Evolutionary conservation across 1,140 invertebrate genomes (phyloP).

Genomic region (Apis cerana): DNA sequence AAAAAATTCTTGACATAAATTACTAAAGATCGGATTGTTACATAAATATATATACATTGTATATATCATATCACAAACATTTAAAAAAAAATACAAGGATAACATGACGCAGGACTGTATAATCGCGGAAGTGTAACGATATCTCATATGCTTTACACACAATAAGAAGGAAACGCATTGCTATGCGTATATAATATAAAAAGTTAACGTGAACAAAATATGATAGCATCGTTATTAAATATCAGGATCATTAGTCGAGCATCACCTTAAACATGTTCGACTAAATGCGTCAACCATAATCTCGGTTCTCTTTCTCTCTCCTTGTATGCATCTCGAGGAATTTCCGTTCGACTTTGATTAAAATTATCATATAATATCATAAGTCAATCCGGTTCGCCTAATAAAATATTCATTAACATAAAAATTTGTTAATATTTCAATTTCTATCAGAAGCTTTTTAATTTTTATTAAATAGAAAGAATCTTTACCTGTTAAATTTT

Average conservation of each 20-base stretch:
- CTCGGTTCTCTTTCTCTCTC: slow-evolving; percentile 1
- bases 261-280: slow-evolving; percentile 13
- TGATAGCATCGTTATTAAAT: slow-evolving; percentile 20
- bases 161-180: slow-evolving; percentile 36
- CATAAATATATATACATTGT: not conserved
- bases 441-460: not conserved
- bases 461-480: not conserved
- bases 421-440: not conserved
- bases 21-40: not conserved
- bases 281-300: slow-evolving; percentile 24
- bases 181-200: not conserved
- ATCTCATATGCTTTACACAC: slow-evolving; percentile 9
- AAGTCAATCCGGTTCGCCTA: not conserved
- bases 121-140: slow-evolving; percentile 28
- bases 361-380: slow-evolving; percentile 25
- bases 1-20: not conserved
- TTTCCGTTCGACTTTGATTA: slow-evolving; percentile 38
- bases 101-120: not conserved
- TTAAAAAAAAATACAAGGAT: not conserved
- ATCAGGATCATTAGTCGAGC: slow-evolving; percentile 13
- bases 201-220: slow-evolving; percentile 32
- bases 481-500: no score
- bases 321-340: slow-evolving; percentile 1
- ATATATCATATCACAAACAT: not conserved
- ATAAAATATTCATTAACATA: not conserved